Evolutionary conservation across 2,113 vertebrate species (phyloP).

Genomic region (Thunnus maccoyii): DNA sequence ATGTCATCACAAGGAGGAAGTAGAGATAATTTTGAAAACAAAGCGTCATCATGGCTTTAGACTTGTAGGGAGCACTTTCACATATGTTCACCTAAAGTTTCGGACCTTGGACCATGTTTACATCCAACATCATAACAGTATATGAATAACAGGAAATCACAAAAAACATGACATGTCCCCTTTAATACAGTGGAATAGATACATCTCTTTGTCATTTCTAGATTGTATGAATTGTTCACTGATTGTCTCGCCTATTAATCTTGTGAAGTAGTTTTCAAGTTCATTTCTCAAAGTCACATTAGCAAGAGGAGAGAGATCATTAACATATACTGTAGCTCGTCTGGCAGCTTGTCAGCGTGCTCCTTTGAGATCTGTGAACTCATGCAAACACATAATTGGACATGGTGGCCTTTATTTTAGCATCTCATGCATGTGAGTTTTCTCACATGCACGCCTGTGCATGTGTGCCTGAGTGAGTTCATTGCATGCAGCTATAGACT

Average conservation of each 20-base stretch:
- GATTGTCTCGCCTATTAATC: slow-evolving; percentile 7
- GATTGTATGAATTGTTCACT: neutral
- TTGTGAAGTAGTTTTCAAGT: neutral
- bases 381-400: slow-evolving; percentile 55
- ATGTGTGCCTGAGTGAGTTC: slow-evolving; percentile 54
- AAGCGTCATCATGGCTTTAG: too few species aligned
- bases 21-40: too few species aligned
- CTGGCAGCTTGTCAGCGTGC: slow-evolving; percentile 17
- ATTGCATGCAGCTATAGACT: slow-evolving; percentile 74
- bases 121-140: too few species aligned
- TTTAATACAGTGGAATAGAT: too few species aligned
- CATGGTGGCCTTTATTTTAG: slow-evolving; percentile 52
- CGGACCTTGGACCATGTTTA: too few species aligned
- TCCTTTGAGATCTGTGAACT: slow-evolving; percentile 50
- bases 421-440: neutral
- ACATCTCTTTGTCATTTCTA: neutral
- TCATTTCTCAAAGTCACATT: slow-evolving; percentile 42
- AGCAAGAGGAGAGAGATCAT: slow-evolving; percentile 31
- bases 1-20: too few species aligned
- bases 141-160: too few species aligned
- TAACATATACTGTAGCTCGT: slow-evolving; percentile 30
- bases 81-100: too few species aligned
- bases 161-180: too few species aligned
- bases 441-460: neutral
- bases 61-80: too few species aligned